Evolutionary conservation across 2,888 invertebrate genomes (phyloP).

Genomic region (Sphaerophoria rueppellii): DNA sequence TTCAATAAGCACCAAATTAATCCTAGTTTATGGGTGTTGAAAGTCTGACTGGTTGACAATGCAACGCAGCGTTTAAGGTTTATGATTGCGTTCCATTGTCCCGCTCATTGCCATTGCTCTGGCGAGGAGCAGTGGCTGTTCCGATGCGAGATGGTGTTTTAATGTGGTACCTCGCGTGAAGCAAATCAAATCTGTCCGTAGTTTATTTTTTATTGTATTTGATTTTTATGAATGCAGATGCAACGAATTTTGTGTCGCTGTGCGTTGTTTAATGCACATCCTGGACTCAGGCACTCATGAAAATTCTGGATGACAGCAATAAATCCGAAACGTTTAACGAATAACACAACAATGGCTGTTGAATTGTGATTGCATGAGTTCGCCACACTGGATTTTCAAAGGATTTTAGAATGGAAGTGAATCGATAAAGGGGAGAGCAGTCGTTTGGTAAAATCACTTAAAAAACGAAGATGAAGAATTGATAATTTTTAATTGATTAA

Average conservation of each 20-base stretch:
- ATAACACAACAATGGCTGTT: constrained; percentile 60
- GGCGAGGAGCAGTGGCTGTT: constrained; percentile 22
- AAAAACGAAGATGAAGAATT: neutral
- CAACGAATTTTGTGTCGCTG: constrained; percentile 53
- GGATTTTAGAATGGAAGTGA: constrained; percentile 21
- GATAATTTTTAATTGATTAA: constrained; percentile 61
- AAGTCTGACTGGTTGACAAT: constrained; percentile 77
- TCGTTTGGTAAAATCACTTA: neutral
- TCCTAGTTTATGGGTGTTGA: constrained; percentile 82
- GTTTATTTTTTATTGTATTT: constrained; percentile 19
- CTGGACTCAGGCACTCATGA: constrained; percentile 38
- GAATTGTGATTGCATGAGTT: constrained; percentile 48
- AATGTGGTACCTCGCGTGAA: constrained; percentile 44
- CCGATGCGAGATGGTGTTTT: constrained; percentile 38
- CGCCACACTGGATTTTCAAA: constrained; percentile 20
- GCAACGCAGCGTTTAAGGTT: constrained; percentile 75
- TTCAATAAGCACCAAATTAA: constrained; percentile 82
- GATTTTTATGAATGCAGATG: constrained; percentile 70
- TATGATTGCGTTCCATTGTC: constrained; percentile 75
- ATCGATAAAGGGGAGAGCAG: constrained; percentile 26
- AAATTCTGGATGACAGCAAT: constrained; percentile 68
- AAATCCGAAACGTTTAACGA: constrained; percentile 73
- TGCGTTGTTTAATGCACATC: constrained; percentile 25
- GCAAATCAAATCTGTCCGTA: constrained; percentile 4
- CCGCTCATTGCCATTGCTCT: neutral